These are phyloP conservation scores for Drosophila arawakana DNA, from an alignment of 1,140 invertebrate genomes.

Conservation along the genomic window DNA sequence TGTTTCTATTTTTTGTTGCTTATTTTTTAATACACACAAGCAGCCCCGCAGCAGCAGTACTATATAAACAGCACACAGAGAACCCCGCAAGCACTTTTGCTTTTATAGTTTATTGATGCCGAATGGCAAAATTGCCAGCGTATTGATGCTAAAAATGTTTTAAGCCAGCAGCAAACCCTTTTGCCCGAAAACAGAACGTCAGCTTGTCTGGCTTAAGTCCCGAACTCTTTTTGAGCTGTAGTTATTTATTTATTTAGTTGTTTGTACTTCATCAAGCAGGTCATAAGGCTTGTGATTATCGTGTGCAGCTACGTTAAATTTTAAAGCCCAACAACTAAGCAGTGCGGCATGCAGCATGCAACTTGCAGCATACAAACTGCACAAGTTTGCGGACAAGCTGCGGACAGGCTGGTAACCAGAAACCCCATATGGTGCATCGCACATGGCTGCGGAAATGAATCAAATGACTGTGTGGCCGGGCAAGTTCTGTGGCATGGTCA, in stretches of 20 bases:
- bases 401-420: slow-evolving; percentile 31
- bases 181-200: background rate
- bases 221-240: background rate
- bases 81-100: slow-evolving; percentile 69
- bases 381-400: slow-evolving; percentile 50
- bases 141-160: slow-evolving; percentile 78
- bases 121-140: slow-evolving; percentile 69
- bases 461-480: slow-evolving; percentile 52
- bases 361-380: slow-evolving; percentile 24
- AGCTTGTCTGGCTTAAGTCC: background rate
- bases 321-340: slow-evolving; percentile 46
- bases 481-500: slow-evolving; percentile 20
- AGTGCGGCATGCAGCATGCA: slow-evolving; percentile 12
- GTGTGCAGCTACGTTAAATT: slow-evolving; percentile 51
- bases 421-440: slow-evolving; percentile 27
- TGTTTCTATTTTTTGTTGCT: slow-evolving; percentile 18
- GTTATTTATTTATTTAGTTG: slow-evolving; percentile 71
- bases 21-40: slow-evolving; percentile 61
- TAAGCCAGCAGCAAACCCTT: slow-evolving; percentile 47
- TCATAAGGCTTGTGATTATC: slow-evolving; percentile 73
- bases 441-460: slow-evolving; percentile 73
- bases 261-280: slow-evolving; percentile 77
- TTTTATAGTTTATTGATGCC: slow-evolving; percentile 82
- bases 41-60: slow-evolving; percentile 37
- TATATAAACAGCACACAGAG: slow-evolving; percentile 65